Conservation (phyloP, 2,113 vertebrate genomes). For the Hystrix brachyura region DNA sequence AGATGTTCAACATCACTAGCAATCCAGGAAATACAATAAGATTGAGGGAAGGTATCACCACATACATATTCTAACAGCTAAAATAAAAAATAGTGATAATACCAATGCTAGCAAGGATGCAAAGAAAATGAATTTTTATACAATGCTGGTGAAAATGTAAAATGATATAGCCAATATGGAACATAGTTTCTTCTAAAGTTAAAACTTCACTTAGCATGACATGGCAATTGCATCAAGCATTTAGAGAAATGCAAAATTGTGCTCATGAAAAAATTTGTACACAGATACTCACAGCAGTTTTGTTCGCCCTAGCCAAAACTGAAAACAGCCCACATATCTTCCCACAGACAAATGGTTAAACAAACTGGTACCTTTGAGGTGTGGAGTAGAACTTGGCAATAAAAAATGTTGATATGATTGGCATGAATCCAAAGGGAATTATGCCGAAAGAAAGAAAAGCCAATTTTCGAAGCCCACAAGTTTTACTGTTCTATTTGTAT, state of each 20-base stretch:
- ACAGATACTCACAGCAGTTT: neutral
- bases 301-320: neutral
- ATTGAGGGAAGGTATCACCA: neutral
- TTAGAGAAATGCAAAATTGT: neutral
- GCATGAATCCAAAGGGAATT: neutral
- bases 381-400: neutral
- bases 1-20: neutral
- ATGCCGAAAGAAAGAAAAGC: neutral
- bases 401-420: neutral
- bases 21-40: neutral
- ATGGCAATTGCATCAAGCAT: neutral
- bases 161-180: neutral
- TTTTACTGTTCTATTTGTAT: neutral
- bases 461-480: neutral
- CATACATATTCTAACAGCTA: neutral
- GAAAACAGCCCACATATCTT: neutral
- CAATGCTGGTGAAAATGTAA: neutral
- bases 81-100: neutral
- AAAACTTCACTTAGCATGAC: neutral
- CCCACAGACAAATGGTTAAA: neutral
- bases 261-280: neutral
- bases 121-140: neutral
- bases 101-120: neutral
- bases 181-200: neutral
- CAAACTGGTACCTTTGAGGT: neutral